phyloP scores from a whole-genome alignment of 2,888 invertebrate genomes.

The Allolobophora icterica region DNA sequence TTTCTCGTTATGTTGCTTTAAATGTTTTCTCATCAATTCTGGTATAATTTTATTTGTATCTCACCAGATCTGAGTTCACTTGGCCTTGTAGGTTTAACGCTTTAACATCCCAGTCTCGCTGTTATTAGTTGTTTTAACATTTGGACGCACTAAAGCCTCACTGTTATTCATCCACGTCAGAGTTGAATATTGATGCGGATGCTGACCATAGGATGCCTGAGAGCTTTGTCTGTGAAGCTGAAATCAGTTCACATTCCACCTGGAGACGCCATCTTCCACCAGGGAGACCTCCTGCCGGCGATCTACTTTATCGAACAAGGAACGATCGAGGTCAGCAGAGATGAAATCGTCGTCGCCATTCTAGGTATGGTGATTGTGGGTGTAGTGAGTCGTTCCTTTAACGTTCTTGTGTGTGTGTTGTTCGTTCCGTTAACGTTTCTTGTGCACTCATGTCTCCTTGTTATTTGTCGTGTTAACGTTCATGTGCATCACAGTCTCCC shows the following conservation, averaged over 20 bases:
- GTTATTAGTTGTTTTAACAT: neutral
- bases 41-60: too few species aligned
- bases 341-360: slow-evolving; percentile 62
- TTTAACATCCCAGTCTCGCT: too few species aligned
- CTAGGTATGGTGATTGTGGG: slow-evolving; percentile 53
- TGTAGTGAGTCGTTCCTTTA: too few species aligned
- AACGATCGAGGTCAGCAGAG: slow-evolving; percentile 63
- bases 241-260: slow-evolving; percentile 65
- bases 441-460: too few species aligned
- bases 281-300: slow-evolving; percentile 63
- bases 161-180: slow-evolving; percentile 11
- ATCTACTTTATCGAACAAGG: slow-evolving; percentile 65
- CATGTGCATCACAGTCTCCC: neutral
- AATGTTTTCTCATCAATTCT: too few species aligned
- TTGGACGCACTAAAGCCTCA: neutral
- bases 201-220: slow-evolving; percentile 58
- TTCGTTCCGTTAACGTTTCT: too few species aligned
- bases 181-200: neutral
- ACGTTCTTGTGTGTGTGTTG: neutral
- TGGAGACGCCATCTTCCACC: slow-evolving; percentile 65
- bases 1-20: too few species aligned
- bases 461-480: too few species aligned
- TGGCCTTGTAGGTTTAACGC: too few species aligned
- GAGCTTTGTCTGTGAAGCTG: slow-evolving; percentile 64
- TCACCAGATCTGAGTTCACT: too few species aligned